phyloP scores from a whole-genome alignment of 2,888 invertebrate species.

The Eilema sororculum region DNA sequence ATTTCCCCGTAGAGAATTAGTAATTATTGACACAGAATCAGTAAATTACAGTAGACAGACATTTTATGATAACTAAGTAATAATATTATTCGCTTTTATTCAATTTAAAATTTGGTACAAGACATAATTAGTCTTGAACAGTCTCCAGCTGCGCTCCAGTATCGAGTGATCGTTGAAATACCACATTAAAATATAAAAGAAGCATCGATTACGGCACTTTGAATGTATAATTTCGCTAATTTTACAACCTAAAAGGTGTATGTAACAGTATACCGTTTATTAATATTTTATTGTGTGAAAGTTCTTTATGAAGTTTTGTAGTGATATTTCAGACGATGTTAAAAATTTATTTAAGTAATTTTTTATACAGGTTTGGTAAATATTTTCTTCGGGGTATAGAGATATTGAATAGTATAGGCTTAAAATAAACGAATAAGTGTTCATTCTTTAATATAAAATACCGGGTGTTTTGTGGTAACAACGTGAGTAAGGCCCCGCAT shows the following conservation, averaged over 20 bases:
- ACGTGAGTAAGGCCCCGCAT: no score
- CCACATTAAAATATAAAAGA: constrained; percentile 38
- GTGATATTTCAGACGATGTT: background rate
- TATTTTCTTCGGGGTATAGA: background rate
- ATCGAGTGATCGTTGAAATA: constrained; percentile 22
- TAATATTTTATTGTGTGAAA: constrained; percentile 45
- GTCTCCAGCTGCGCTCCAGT: constrained; percentile 21
- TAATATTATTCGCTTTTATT: background rate
- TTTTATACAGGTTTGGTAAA: background rate
- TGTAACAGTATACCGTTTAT: constrained; percentile 37
- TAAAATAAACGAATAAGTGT: no score
- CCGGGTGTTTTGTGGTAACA: no score
- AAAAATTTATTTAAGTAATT: background rate
- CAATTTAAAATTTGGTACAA: constrained; percentile 19
- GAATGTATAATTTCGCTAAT: constrained; percentile 59
- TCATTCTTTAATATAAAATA: no score
- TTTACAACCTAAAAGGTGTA: constrained; percentile 53
- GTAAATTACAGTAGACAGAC: background rate
- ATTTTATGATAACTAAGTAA: background rate
- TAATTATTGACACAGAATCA: background rate
- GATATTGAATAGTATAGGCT: background rate
- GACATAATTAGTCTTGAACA: constrained; percentile 21
- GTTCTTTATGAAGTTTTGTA: background rate
- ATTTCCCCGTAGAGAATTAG: background rate
- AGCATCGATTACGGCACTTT: constrained; percentile 53